Percentiles rank a stretch among this genome's conserved stretches.
phyloP scores from a whole-genome alignment of 2,888 invertebrate species.

The Trachelus tabidus region DNA sequence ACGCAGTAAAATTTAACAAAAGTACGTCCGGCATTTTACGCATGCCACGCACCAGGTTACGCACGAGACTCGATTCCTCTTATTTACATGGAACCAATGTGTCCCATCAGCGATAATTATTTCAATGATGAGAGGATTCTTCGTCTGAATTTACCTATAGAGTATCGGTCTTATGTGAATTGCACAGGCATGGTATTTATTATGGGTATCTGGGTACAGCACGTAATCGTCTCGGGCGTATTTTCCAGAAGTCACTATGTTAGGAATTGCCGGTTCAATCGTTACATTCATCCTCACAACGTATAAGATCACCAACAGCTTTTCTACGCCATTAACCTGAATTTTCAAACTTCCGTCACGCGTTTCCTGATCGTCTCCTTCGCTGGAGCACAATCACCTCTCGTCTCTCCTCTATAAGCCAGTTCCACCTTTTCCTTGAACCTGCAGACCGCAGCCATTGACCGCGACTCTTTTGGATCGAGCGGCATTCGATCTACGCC shows the following conservation, averaged over 20 bases:
- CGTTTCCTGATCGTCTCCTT: conserved; percentile 18
- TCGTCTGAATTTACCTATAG: background rate
- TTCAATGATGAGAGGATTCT: background rate
- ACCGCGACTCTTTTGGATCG: conserved; percentile 48
- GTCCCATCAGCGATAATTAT: background rate
- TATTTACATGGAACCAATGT: background rate
- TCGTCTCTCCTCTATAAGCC: conserved; percentile 32
- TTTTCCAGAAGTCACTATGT: background rate
- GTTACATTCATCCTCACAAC: background rate
- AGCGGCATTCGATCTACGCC: background rate
- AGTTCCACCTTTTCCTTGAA: conserved; percentile 63
- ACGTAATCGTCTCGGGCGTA: background rate
- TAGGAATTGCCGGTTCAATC: background rate
- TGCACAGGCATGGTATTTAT: background rate
- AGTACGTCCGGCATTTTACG: background rate
- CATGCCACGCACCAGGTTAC: background rate
- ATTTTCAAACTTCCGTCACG: conserved; percentile 42
- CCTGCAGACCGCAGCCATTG: conserved; percentile 63
- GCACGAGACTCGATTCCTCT: background rate
- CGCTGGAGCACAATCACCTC: conserved; percentile 22
- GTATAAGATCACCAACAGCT: background rate
- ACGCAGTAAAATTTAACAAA: background rate
- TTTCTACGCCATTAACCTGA: conserved; percentile 36
- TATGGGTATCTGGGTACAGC: background rate
- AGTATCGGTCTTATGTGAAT: background rate